These are phyloP conservation scores for Catocala nupta DNA, from an alignment of 2,888 invertebrate genomes.

Conservation along the genomic window DNA sequence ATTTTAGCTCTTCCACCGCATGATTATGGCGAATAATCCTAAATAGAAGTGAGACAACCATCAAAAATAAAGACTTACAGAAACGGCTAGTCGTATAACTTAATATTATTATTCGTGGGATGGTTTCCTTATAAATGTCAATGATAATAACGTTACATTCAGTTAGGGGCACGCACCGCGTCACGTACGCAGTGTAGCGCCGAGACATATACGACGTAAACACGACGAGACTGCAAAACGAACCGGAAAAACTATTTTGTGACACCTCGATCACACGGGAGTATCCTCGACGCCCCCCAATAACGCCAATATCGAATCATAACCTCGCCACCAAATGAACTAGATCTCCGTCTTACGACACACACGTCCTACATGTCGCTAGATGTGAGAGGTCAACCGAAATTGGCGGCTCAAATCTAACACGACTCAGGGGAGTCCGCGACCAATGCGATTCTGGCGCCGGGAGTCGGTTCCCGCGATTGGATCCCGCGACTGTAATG, in stretches of 20 bases:
- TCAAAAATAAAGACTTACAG: not conserved
- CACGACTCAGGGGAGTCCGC: conserved; percentile 68
- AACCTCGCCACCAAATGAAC: conserved; percentile 48
- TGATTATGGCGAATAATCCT: not conserved
- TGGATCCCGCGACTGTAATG: conserved; percentile 74
- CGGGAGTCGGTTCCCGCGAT: conserved; percentile 64
- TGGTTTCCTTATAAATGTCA: conserved; percentile 19
- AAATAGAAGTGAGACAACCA: not conserved
- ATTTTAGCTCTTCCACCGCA: not conserved
- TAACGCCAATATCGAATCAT: conserved; percentile 78
- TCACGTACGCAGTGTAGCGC: conserved; percentile 5
- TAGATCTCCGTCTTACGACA: conserved; percentile 8
- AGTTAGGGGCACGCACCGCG: conserved; percentile 9
- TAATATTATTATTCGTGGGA: conserved; percentile 16
- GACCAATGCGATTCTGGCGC: conserved; percentile 70
- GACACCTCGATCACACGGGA: conserved; percentile 70
- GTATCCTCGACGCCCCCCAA: conserved; percentile 68
- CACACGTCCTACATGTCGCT: not conserved
- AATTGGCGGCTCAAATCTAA: conserved; percentile 62
- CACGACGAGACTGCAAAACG: conserved; percentile 61
- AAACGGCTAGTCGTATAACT: conserved; percentile 3
- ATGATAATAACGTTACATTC: conserved; percentile 18
- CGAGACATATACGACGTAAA: conserved; percentile 44
- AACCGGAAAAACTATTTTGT: conserved; percentile 76
- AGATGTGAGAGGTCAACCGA: conserved; percentile 37